Conservation (phyloP, 2,888 invertebrate species). For the Philonicus albiceps region DNA sequence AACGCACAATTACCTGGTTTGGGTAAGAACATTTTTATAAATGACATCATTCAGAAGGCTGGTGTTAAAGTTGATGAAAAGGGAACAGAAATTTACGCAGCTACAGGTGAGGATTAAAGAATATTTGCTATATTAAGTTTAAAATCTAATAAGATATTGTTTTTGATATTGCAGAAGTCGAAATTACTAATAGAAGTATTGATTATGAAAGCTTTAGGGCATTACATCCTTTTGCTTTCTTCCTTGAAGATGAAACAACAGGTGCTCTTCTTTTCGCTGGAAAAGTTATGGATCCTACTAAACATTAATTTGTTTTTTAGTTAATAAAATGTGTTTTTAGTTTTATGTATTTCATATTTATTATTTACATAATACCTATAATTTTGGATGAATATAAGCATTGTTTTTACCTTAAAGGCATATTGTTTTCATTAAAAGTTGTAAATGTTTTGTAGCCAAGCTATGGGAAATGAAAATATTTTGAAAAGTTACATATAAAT, state of each 20-base stretch:
- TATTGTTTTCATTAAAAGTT: no score
- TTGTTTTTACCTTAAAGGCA: no score
- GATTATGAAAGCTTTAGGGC: not conserved
- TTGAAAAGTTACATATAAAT: not conserved
- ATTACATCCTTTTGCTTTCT: conserved; percentile 3
- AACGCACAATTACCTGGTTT: not conserved
- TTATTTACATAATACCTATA: no score
- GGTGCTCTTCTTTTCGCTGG: conserved; percentile 22
- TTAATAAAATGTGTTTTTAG: not conserved
- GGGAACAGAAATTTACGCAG: not conserved
- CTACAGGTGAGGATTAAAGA: not conserved
- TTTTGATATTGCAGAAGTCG: not conserved
- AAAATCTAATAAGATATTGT: not conserved
- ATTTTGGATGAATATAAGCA: no score
- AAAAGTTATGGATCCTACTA: conserved; percentile 5
- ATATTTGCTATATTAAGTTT: not conserved
- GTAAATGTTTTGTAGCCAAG: no score
- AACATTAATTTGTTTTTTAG: not conserved
- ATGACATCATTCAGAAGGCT: not conserved
- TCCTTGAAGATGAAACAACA: conserved; percentile 21
- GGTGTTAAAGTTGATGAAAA: not conserved
- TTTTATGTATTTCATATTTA: no score
- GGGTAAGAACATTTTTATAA: not conserved
- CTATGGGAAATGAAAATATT: not conserved
- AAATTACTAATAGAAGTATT: not conserved